Base-by-base conservation (phyloP, 2,888 invertebrate species). In the Boloria selene region DNA sequence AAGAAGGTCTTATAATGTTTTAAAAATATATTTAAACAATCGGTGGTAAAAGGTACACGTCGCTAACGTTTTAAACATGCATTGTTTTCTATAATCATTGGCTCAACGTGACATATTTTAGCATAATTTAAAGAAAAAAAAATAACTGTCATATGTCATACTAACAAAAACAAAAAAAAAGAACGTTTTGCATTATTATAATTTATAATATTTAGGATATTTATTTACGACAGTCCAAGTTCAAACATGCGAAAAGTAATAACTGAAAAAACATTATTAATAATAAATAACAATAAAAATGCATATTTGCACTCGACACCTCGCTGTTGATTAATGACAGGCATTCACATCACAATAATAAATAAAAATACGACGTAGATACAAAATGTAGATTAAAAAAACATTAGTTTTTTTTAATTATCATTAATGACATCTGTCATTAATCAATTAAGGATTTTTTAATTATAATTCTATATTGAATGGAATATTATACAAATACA, bases 401-500 rank as follows among this genome's bases (percentile, higher is more conserved):
- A 38, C 2, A 31, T 7, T 10, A 1, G 0, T 10, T 38, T 38
- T 38, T 38, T 38, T 10, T 2, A 38, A 10, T 38, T 1, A 38
- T 38, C 10, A 10, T 38, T 38, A 38, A 7, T 1, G 31, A 5
- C 18, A 38, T 53, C 10, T 56, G 45, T 45, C 56, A 56, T 45
- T 26, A n/a, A 56, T 26, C 56, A 22, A 45, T 44, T n/a, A 56
- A 56, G 56, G 45, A 16, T 13, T 44, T 10, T 45, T 45, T 44
- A 10, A 56, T 44, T 14, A 44, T 22, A 49, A 31, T 47, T 13
- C 45, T 47, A 49, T 47, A 59, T 58, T 47, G 52, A 52, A 59
- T 64, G 58, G 52, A 64, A 59, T 53, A 68, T 68, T 68, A 67
- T 68, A 72, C 70, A 70, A 59, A 67, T 69, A 68, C 64, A 67